Base-by-base conservation (phyloP, 2,888 invertebrate genomes). In the Drosophila setosimentum region DNA sequence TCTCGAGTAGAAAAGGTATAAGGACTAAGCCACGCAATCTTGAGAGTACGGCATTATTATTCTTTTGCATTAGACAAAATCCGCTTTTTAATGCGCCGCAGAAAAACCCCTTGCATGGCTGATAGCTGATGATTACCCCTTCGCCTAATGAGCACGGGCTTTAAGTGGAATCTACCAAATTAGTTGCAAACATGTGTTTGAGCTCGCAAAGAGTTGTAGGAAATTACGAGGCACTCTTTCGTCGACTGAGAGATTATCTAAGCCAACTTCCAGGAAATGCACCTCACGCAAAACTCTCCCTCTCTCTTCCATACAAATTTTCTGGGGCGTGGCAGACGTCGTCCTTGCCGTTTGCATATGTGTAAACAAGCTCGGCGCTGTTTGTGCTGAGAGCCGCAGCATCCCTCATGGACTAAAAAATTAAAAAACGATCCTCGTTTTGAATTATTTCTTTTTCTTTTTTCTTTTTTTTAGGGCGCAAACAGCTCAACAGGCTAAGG, bases 41-140 rank as follows among this genome's bases (percentile, higher is more conserved):
- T 68, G 42, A 54, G 59, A 57, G 57, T 35, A 16, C 5, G 29
- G 45, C 49, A 53, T 45, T 66, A 60, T 58, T 64, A 66, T 58
- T 54, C 54, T 62, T n/a, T 72, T 48, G 62, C 55, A 70, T 68
- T 71, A 66, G 33, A 63, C 57, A 50, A 82, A 87, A 83, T 87
- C 82, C 75, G 66, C 66, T 72, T 82, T 82, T 88, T 74, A 83
- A 76, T 75, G 71, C 77, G 48, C 33, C 18, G 45, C 24, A 40
- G 79, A 68, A 66, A 85, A 81, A 78, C 70, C 71, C 51, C 18
- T 37, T 27, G 2, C 30, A 21, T 45, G 21, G 33, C 33, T 33
- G 33, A 30, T 48, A 32, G 24, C 51, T 40, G 21, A 24, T 45
- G 27, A 37, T 45, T 75, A 82, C 73, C 83, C 82, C 70, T 82